phyloP scores from a whole-genome alignment of 2,797 vertebrate species.

The Anomalospiza imberbis region DNA sequence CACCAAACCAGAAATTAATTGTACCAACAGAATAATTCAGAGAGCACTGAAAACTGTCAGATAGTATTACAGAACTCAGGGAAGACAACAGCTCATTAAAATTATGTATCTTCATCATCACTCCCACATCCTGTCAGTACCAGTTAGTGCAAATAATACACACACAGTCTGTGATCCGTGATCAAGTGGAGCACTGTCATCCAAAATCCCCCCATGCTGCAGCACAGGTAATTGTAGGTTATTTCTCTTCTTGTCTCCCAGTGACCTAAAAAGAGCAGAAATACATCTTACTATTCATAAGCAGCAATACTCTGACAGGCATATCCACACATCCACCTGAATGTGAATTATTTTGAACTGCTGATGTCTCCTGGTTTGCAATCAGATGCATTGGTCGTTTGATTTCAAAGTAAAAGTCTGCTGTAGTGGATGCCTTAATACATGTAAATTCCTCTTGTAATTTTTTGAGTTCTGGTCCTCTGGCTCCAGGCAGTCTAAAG shows the following conservation, averaged over 20 bases:
- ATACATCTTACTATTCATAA: not conserved
- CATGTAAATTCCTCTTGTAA: not conserved
- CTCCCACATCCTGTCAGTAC: not conserved
- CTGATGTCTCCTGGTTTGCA: conserved; percentile 25
- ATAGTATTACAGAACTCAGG: not conserved
- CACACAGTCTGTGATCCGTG: not conserved
- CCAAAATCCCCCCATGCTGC: not conserved
- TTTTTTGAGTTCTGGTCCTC: not conserved
- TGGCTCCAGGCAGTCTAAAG: not conserved
- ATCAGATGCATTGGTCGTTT: conserved; percentile 21
- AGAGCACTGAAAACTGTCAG: not conserved
- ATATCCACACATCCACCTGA: not conserved
- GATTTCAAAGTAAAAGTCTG: conserved; percentile 11
- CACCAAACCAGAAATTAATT: not conserved
- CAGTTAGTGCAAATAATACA: not conserved
- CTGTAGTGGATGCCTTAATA: not conserved
- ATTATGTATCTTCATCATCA: conserved; percentile 30
- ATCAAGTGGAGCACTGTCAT: not conserved
- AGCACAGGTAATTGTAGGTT: not conserved
- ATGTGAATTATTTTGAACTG: conserved; percentile 7
- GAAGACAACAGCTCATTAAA: conserved; percentile 60
- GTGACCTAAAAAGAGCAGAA: not conserved
- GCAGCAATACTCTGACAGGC: not conserved
- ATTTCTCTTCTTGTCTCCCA: not conserved
- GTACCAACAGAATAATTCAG: not conserved